Evolutionary conservation across 2,113 vertebrate genomes (phyloP).

Genomic region (Piprites chloris): DNA sequence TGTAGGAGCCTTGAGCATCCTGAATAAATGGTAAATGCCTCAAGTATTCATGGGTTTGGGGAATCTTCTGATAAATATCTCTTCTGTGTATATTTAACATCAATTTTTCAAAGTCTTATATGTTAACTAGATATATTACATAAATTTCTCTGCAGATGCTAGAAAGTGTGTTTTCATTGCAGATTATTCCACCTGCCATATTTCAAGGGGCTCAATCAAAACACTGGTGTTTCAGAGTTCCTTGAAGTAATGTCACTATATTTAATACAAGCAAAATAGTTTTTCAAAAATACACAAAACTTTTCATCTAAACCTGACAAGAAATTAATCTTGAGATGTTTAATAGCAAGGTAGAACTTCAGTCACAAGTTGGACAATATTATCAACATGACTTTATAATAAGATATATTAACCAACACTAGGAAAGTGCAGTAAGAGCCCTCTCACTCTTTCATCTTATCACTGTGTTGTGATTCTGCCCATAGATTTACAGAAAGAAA

Average conservation of each 20-base stretch:
- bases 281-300: neutral
- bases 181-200: neutral
- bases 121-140: neutral
- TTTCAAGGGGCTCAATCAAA: neutral
- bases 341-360: neutral
- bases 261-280: neutral
- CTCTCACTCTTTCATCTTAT: neutral
- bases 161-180: neutral
- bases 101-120: neutral
- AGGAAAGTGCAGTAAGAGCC: neutral
- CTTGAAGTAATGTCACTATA: neutral
- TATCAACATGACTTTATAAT: neutral
- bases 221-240: neutral
- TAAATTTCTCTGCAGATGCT: neutral
- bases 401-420: neutral
- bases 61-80: neutral
- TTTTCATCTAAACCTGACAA: neutral
- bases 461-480: neutral
- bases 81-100: neutral
- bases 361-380: neutral
- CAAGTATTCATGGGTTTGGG: neutral
- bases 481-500: neutral
- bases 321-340: neutral
- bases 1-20: neutral
- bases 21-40: neutral